These are phyloP conservation scores for Nezara viridula DNA, from an alignment of 2,888 invertebrate species.

Conservation along the genomic window DNA sequence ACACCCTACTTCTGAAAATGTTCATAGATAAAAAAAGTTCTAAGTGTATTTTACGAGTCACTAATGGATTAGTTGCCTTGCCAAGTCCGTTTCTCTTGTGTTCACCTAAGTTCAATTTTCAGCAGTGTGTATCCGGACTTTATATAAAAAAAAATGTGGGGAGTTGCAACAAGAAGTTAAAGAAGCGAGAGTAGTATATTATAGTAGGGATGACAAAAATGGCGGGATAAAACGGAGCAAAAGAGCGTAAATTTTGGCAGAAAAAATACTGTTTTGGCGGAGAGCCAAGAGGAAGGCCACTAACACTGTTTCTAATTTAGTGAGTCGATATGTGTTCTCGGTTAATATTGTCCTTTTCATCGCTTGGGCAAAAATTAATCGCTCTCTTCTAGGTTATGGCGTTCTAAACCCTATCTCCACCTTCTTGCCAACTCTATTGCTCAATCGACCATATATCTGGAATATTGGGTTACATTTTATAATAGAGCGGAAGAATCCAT, in stretches of 20 bases:
- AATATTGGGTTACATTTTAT: neutral
- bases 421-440: neutral
- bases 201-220: slow-evolving; percentile 1
- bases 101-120: too few species aligned
- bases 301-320: slow-evolving; percentile 31
- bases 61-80: neutral
- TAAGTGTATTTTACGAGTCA: neutral
- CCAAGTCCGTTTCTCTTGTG: neutral
- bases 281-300: neutral
- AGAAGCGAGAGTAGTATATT: slow-evolving; percentile 22
- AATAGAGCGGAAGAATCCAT: neutral
- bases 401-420: neutral
- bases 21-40: too few species aligned
- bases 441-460: neutral
- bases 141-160: neutral
- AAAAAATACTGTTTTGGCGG: slow-evolving; percentile 23
- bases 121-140: neutral
- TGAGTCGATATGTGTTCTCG: slow-evolving; percentile 9
- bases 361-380: slow-evolving; percentile 3
- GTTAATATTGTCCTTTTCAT: neutral
- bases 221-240: neutral
- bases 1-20: too few species aligned
- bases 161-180: neutral
- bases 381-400: neutral
- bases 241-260: neutral